Evolutionary conservation across 2,797 vertebrate species (phyloP).

Genomic region (Brachymystax lenok): DNA sequence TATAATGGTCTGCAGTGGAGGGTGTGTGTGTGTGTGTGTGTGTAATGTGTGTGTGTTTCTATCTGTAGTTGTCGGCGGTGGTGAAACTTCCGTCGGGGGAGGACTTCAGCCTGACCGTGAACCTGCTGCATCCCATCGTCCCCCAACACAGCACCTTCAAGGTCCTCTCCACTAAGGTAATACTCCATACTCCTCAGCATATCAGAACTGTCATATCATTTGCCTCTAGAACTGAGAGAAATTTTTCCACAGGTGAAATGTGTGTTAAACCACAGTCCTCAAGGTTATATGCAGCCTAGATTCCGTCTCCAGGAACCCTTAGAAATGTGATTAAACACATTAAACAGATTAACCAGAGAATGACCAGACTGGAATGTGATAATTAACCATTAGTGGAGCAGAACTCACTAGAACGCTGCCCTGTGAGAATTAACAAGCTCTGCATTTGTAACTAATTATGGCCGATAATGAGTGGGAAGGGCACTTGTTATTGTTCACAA

Average conservation of each 20-base stretch:
- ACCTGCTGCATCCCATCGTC: constrained; percentile 85
- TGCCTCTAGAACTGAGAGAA: too few relatives aligned
- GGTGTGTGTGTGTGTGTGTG: not conserved
- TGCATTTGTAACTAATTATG: constrained; percentile 71
- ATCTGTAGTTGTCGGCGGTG: constrained; percentile 78
- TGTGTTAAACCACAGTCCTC: not conserved
- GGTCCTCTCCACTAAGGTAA: constrained; percentile 93
- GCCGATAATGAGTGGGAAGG: constrained; percentile 69
- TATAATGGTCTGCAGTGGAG: not conserved
- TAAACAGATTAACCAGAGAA: not conserved
- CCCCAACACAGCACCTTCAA: constrained; percentile 90
- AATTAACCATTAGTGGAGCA: not conserved
- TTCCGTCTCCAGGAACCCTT: too few relatives aligned
- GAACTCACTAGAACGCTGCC: constrained; percentile 29
- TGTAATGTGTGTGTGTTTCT: constrained; percentile 1
- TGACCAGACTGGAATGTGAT: not conserved
- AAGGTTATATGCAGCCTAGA: too few relatives aligned
- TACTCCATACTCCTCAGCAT: not conserved
- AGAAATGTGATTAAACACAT: not conserved
- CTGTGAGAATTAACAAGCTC: constrained; percentile 44
- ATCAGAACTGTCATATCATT: not conserved
- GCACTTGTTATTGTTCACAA: constrained; percentile 52
- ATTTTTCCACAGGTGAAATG: too few relatives aligned
- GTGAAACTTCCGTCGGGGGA: constrained; percentile 86
- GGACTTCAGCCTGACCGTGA: constrained; percentile 81